Conservation (phyloP, 2,797 vertebrate genomes). For the Atherinosoma microstoma region DNA sequence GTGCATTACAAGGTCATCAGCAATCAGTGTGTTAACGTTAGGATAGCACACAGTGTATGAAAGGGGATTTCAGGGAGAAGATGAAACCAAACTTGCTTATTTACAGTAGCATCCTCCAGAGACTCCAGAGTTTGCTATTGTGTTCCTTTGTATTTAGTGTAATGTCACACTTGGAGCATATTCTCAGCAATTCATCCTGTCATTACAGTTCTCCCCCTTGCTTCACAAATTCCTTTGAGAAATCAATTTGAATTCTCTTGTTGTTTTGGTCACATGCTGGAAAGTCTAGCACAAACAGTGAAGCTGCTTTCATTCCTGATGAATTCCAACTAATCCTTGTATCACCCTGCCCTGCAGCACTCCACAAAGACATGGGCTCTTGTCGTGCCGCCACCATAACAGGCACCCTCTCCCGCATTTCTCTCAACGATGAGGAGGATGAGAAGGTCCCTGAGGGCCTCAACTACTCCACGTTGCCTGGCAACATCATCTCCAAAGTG, state of each 20-base stretch:
- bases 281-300: conserved; percentile 44
- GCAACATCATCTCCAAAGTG: conserved; percentile 99
- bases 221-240: conserved; percentile 30
- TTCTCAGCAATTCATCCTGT: conserved; percentile 44
- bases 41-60: conserved; percentile 12
- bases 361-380: conserved; percentile 98
- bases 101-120: conserved; percentile 46
- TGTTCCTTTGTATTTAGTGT: conserved; percentile 33
- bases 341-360: conserved; percentile 83
- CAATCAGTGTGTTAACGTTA: conserved; percentile 37
- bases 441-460: conserved; percentile 93
- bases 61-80: conserved; percentile 19
- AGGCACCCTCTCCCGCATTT: conserved; percentile 97
- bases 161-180: conserved; percentile 36
- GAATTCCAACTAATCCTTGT: conserved; percentile 54
- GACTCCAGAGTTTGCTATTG: conserved; percentile 31
- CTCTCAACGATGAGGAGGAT: conserved; percentile 96
- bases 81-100: conserved; percentile 28
- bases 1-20: conserved; percentile 45
- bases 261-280: conserved; percentile 39
- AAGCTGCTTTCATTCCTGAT: conserved; percentile 48
- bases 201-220: conserved; percentile 27
- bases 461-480: conserved; percentile 97
- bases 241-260: conserved; percentile 42
- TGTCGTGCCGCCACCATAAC: conserved; percentile 97